Evolutionary conservation across 2,113 vertebrate genomes (phyloP).

Genomic region (Condylura cristata): DNA sequence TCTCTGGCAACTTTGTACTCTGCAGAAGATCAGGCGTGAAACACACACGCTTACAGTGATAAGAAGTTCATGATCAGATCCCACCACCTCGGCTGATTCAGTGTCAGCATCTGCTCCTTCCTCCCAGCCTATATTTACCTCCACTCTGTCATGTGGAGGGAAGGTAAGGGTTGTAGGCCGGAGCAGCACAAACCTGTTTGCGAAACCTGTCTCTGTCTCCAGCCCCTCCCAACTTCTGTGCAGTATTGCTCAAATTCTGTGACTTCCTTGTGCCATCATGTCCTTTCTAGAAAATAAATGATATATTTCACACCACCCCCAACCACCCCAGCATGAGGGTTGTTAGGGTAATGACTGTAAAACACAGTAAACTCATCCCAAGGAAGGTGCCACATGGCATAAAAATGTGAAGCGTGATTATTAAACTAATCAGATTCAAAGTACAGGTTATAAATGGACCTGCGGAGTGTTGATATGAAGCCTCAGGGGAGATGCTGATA

Average conservation of each 20-base stretch:
- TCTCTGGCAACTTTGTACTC: no score
- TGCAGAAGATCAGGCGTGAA: accelerated
- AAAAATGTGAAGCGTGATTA: conserved; percentile 56
- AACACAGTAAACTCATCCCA: conserved; percentile 51
- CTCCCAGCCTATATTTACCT: not conserved
- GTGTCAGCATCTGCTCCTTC: not conserved
- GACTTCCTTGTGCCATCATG: conserved; percentile 11
- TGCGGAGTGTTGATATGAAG: conserved; percentile 45
- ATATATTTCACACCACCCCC: not conserved
- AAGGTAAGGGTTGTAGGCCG: not conserved
- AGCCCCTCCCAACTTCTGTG: not conserved
- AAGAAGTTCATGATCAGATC: not conserved
- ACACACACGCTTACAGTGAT: accelerated
- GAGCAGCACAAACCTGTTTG: not conserved
- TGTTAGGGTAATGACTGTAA: conserved; percentile 62
- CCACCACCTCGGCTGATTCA: not conserved
- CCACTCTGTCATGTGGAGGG: not conserved
- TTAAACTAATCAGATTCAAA: conserved; percentile 58
- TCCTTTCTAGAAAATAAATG: not conserved
- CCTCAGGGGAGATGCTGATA: not conserved
- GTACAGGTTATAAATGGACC: conserved; percentile 36
- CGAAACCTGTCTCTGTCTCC: conserved; percentile 7
- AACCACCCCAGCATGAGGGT: not conserved
- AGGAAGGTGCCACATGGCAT: conserved; percentile 39
- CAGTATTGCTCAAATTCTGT: not conserved